Evolutionary conservation across 2,888 invertebrate genomes (phyloP).

Genomic region (Amphipyra berbera): DNA sequence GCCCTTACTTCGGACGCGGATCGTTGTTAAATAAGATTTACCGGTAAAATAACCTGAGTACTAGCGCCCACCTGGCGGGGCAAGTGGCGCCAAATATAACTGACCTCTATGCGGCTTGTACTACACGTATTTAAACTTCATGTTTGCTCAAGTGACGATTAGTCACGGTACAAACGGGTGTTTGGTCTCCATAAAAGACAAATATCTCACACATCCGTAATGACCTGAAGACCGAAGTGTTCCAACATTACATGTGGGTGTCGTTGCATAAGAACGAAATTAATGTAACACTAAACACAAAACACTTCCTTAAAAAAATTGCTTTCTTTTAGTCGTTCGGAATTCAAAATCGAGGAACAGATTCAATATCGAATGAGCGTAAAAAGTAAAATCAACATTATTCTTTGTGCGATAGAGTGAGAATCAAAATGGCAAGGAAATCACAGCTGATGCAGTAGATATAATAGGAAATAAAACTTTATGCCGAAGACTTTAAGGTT

Average conservation of each 20-base stretch:
- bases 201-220: conserved; percentile 36
- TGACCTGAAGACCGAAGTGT: conserved; percentile 7
- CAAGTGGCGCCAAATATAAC: conserved; percentile 76
- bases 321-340: conserved; percentile 86
- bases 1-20: conserved; percentile 62
- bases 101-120: conserved; percentile 57
- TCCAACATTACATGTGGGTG: conserved; percentile 35
- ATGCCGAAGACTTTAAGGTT: conserved; percentile 41
- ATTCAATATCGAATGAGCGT: conserved; percentile 67
- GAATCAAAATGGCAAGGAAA: conserved; percentile 60
- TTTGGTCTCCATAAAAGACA: conserved; percentile 18
- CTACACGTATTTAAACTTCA: conserved; percentile 48
- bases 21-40: conserved; percentile 65
- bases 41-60: conserved; percentile 62
- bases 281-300: conserved; percentile 74
- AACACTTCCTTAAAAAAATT: conserved; percentile 84
- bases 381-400: conserved; percentile 52
- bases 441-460: conserved; percentile 68
- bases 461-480: conserved; percentile 54
- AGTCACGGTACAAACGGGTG: conserved; percentile 39
- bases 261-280: conserved; percentile 73
- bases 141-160: conserved; percentile 56
- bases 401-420: conserved; percentile 60
- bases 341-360: conserved; percentile 87
- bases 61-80: conserved; percentile 67